Percentiles rank a stretch among this genome's conserved stretches.
These are phyloP conservation scores for Prinia subflava DNA, from an alignment of 2,113 vertebrate genomes.

Conservation along the genomic window DNA sequence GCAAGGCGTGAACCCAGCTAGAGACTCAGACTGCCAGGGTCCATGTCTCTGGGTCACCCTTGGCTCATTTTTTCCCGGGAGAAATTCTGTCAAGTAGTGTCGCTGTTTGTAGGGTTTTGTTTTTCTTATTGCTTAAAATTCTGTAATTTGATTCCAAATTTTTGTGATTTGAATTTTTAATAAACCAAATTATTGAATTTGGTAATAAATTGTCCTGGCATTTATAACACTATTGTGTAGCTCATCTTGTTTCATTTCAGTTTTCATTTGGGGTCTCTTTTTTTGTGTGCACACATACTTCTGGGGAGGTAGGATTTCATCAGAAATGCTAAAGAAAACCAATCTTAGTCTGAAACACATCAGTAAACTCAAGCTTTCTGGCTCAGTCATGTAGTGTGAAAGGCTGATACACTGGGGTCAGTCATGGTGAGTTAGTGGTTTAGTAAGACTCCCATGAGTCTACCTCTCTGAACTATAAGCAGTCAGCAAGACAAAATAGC, in stretches of 20 bases:
- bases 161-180: too few species aligned
- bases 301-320: conserved; percentile 63
- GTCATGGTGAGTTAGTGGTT: conserved; percentile 55
- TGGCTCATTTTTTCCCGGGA: too few species aligned
- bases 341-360: conserved; percentile 62
- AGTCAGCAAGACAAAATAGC: conserved; percentile 59
- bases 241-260: not conserved
- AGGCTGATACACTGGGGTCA: conserved; percentile 53
- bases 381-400: conserved; percentile 51
- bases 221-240: not conserved
- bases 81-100: too few species aligned
- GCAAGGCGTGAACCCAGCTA: too few species aligned
- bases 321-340: conserved; percentile 63
- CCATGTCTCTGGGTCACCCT: too few species aligned
- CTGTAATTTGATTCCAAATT: too few species aligned
- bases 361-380: conserved; percentile 65
- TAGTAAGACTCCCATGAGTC: conserved; percentile 55
- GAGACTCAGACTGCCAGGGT: too few species aligned
- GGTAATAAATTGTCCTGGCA: too few species aligned
- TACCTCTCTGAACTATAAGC: conserved; percentile 55
- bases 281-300: not conserved
- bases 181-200: too few species aligned
- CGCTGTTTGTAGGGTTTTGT: too few species aligned
- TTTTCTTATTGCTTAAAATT: too few species aligned
- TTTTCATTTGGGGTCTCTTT: conserved; percentile 29